Conservation (phyloP, 2,113 vertebrate species). For the Nerophis ophidion region DNA sequence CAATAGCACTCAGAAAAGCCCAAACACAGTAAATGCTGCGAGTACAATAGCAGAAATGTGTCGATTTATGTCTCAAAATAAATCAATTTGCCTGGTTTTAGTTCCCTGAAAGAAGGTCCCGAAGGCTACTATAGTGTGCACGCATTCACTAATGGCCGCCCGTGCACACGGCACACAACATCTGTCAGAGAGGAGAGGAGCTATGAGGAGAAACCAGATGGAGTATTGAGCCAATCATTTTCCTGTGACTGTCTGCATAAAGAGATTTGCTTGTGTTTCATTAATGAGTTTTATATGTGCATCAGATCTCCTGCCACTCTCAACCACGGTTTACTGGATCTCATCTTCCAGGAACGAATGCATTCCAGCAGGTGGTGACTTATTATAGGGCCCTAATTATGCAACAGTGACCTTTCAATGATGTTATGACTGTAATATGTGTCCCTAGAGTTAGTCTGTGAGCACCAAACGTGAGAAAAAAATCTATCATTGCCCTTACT, state of each 20-base stretch:
- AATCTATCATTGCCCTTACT: no score
- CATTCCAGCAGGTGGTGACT: constrained; percentile 52
- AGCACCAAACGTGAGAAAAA: no score
- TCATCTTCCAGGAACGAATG: constrained; percentile 52
- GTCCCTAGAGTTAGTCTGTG: no score
- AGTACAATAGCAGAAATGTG: no score
- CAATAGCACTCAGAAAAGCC: neutral
- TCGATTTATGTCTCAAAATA: no score
- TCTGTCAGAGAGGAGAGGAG: constrained; percentile 22
- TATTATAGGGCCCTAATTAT: constrained; percentile 29
- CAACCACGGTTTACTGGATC: constrained; percentile 59
- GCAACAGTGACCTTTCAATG: no score
- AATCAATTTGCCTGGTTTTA: no score
- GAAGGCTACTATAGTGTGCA: neutral
- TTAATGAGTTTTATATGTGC: constrained; percentile 65
- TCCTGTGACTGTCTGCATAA: constrained; percentile 61
- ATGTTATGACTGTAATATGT: no score
- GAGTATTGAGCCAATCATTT: constrained; percentile 54
- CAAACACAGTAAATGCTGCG: neutral
- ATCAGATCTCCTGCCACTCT: constrained; percentile 54
- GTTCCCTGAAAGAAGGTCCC: no score
- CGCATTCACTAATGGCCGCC: neutral
- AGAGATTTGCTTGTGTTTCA: constrained; percentile 67
- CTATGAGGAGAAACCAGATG: constrained; percentile 34
- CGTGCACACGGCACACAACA: constrained; percentile 16